Conservation (phyloP, 2,797 vertebrate genomes). For the Rhynchotus rufescens region DNA sequence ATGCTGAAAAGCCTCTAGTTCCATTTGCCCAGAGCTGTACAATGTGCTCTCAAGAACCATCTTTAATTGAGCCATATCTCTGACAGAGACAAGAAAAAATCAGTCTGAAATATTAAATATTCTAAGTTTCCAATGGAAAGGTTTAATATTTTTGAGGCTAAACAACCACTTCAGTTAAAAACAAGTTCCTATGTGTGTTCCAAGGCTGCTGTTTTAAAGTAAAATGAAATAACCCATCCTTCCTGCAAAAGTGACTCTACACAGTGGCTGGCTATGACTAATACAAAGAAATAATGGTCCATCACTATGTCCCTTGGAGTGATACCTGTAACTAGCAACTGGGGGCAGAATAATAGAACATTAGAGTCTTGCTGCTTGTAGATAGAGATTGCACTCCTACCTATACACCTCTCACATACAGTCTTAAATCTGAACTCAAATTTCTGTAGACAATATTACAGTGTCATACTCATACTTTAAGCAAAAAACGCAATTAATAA, state of each 20-base stretch:
- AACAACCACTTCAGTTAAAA: neutral
- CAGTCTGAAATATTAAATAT: neutral
- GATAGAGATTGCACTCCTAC: neutral
- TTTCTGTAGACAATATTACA: neutral
- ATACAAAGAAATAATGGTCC: neutral
- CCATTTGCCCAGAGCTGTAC: neutral
- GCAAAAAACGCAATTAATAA: neutral
- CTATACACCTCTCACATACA: neutral
- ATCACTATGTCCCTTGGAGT: neutral
- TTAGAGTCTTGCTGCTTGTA: neutral
- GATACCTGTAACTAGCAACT: neutral
- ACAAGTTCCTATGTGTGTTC: neutral
- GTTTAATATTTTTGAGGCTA: neutral
- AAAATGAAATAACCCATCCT: neutral
- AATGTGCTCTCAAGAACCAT: neutral
- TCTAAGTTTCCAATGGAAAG: neutral
- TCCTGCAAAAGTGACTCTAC: neutral
- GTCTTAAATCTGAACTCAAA: neutral
- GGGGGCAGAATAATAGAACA: neutral
- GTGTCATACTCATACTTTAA: neutral
- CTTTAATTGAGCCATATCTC: constrained; percentile 7
- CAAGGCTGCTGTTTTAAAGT: neutral
- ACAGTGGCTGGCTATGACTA: neutral
- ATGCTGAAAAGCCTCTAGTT: neutral
- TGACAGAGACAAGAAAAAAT: neutral